Percentiles rank a stretch among this genome's conserved stretches.
phyloP scores from a whole-genome alignment of 1,140 invertebrate genomes.

The Geopemphigus sp. region DNA sequence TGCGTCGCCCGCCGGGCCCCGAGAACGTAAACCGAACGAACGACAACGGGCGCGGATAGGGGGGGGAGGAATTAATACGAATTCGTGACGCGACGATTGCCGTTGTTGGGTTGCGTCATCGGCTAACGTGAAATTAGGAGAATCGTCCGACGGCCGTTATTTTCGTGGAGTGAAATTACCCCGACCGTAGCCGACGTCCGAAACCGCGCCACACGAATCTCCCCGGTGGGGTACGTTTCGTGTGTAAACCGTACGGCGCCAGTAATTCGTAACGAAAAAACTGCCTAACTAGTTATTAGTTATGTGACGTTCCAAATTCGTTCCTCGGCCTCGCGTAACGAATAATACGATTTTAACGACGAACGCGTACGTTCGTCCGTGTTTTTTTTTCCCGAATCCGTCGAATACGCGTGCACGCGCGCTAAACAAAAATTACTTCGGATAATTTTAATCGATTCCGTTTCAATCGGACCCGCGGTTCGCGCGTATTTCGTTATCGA shows the following conservation, averaged over 20 bases:
- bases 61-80: too few species aligned
- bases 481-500: background rate
- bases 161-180: slow-evolving; percentile 17
- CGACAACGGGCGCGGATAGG: too few species aligned
- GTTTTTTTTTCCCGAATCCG: too few species aligned
- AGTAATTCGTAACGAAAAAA: slow-evolving; percentile 29
- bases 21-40: too few species aligned
- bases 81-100: background rate
- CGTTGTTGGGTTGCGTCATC: background rate
- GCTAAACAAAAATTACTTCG: too few species aligned
- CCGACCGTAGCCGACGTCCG: background rate
- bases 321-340: background rate
- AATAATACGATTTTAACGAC: too few species aligned
- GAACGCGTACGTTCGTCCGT: too few species aligned
- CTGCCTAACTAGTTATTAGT: slow-evolving; percentile 34
- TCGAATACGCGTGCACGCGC: too few species aligned
- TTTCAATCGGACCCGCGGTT: background rate
- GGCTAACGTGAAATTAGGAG: slow-evolving; percentile 29
- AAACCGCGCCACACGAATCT: background rate
- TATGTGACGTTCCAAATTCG: background rate
- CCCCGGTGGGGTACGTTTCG: too few species aligned
- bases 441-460: background rate
- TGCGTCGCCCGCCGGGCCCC: too few species aligned
- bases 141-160: slow-evolving; percentile 5
- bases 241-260: background rate